Evolutionary conservation across 2,113 vertebrate species (phyloP).

Genomic region (Onychostoma macrolepis): DNA sequence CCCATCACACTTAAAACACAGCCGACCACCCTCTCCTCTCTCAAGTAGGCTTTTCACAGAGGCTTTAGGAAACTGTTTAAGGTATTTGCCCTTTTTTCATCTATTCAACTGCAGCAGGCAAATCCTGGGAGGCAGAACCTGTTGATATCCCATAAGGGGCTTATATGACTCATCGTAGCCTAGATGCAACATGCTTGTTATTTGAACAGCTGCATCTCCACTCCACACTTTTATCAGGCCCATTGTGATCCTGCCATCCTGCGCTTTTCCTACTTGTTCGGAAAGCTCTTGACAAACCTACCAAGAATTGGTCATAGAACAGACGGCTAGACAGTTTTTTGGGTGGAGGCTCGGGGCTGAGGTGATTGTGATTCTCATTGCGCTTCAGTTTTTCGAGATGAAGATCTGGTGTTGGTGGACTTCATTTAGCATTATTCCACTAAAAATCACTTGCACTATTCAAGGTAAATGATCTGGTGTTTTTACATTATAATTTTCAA

Average conservation of each 20-base stretch:
- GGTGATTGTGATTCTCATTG: not conserved
- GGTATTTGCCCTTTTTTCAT: conserved; percentile 79
- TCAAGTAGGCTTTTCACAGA: conserved; percentile 58
- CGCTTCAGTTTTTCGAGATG: not conserved
- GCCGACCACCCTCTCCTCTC: conserved; percentile 58
- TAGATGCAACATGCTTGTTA: conserved; percentile 80
- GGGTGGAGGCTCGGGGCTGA: not conserved
- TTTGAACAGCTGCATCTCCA: conserved; percentile 96
- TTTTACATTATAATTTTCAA: not conserved
- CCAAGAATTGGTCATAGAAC: not conserved
- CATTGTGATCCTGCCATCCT: conserved; percentile 82
- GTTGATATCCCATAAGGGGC: conserved; percentile 85
- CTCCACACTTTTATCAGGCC: conserved; percentile 79
- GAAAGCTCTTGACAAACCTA: conserved; percentile 63
- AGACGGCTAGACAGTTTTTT: conserved; percentile 20
- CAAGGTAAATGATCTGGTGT: not conserved
- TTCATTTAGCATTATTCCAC: not conserved
- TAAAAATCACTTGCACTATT: not conserved
- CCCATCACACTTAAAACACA: conserved; percentile 57
- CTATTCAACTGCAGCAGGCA: conserved; percentile 76
- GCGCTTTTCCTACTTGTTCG: conserved; percentile 68
- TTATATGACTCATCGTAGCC: conserved; percentile 87
- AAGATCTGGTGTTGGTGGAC: not conserved
- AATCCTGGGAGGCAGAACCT: conserved; percentile 76
- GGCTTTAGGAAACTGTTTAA: conserved; percentile 60